Percentiles rank a stretch among this genome's conserved stretches.
These are phyloP conservation scores for Tinea semifulvella DNA, from an alignment of 2,888 invertebrate species.

Conservation along the genomic window DNA sequence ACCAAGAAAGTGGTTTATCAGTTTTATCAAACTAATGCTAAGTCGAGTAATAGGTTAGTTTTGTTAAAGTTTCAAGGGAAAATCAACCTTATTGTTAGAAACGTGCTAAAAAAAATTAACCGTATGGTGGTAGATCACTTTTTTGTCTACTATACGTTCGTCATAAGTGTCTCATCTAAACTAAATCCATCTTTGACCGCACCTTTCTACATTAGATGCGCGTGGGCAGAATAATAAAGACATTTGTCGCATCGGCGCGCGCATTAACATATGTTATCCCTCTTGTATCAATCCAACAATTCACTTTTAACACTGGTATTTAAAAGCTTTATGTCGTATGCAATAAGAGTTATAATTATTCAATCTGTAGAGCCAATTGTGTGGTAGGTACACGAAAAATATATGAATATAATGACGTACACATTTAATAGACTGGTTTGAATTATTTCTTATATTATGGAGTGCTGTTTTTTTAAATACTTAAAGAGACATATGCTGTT, in stretches of 20 bases:
- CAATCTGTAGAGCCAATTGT: background rate
- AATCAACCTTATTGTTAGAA: too few species aligned
- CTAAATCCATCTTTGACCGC: conserved; percentile 9
- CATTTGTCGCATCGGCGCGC: conserved; percentile 36
- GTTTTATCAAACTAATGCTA: too few species aligned
- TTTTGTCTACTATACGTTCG: too few species aligned
- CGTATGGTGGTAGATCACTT: too few species aligned
- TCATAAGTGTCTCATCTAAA: conserved; percentile 4
- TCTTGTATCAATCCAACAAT: conserved; percentile 13
- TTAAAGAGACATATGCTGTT: too few species aligned
- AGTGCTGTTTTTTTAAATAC: too few species aligned
- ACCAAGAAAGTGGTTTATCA: too few species aligned
- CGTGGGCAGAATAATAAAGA: conserved; percentile 55
- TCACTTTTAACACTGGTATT: background rate
- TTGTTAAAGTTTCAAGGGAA: too few species aligned
- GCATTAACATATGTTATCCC: conserved; percentile 25
- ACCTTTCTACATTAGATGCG: conserved; percentile 19
- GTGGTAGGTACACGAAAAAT: conserved; percentile 16
- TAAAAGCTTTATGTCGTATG: background rate
- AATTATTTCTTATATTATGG: too few species aligned
- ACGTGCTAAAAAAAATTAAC: too few species aligned
- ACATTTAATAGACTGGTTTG: conserved; percentile 11
- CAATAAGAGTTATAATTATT: background rate
- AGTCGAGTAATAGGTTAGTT: too few species aligned
- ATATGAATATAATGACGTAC: conserved; percentile 18